These are phyloP conservation scores for Meloidogyne hapla DNA, from an alignment of 1,140 invertebrate genomes.

Conservation along the genomic window DNA sequence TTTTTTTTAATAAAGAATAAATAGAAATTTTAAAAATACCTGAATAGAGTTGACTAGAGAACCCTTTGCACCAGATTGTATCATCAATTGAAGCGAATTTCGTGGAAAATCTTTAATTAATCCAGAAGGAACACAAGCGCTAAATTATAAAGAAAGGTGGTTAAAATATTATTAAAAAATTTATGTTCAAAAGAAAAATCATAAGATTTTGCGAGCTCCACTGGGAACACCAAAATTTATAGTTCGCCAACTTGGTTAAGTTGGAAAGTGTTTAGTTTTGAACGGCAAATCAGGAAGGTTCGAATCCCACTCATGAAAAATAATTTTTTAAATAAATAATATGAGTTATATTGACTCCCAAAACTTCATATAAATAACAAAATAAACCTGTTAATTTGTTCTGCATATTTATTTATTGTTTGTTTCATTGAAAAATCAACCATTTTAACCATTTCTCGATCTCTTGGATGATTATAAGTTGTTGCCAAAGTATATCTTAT, in stretches of 20 bases:
- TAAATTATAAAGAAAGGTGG: conserved; percentile 51
- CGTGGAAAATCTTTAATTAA: conserved; percentile 82
- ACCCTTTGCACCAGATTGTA: conserved; percentile 95
- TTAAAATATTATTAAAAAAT: too few relatives aligned
- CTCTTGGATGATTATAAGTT: conserved; percentile 69
- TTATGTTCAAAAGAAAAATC: too few relatives aligned
- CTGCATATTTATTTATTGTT: conserved; percentile 78
- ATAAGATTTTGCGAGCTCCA: too few relatives aligned
- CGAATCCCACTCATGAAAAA: too few relatives aligned
- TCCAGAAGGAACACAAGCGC: conserved; percentile 75
- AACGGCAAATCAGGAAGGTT: too few relatives aligned
- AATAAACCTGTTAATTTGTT: conserved; percentile 79
- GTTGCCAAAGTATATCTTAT: conserved; percentile 67
- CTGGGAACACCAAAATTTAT: too few relatives aligned
- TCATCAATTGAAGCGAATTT: conserved; percentile 96
- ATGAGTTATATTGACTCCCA: neutral
- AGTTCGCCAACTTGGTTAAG: too few relatives aligned
- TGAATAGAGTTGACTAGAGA: conserved; percentile 71
- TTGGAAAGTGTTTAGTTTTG: too few relatives aligned
- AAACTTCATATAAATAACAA: neutral
- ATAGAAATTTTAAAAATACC: conserved; percentile 31
- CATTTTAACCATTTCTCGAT: conserved; percentile 76
- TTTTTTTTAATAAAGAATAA: neutral
- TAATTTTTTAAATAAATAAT: too few relatives aligned
- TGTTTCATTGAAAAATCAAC: conserved; percentile 84